phyloP scores from a whole-genome alignment of 2,113 vertebrate genomes.

The Dunckerocampus dactyliophorus region DNA sequence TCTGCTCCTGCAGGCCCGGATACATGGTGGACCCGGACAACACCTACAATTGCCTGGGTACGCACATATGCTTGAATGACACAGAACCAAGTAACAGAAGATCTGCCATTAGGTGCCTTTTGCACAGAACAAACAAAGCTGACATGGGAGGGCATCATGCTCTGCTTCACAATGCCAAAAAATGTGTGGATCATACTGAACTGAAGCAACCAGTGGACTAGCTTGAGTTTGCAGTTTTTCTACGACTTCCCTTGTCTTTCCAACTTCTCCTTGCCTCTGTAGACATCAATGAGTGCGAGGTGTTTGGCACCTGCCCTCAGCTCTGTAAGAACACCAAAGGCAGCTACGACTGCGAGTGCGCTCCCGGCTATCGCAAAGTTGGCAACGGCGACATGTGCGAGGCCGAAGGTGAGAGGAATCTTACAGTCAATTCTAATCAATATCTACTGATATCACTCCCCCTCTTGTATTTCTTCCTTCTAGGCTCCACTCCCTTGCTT shows the following conservation, averaged over 20 bases:
- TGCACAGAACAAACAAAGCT: too few species aligned
- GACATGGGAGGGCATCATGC: too few species aligned
- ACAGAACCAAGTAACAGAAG: too few species aligned
- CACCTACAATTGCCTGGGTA: constrained; percentile 78
- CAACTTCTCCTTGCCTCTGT: not conserved
- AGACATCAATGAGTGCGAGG: constrained; percentile 89
- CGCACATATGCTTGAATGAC: not conserved
- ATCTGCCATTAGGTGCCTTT: not conserved
- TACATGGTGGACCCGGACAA: constrained; percentile 75
- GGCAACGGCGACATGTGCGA: constrained; percentile 80
- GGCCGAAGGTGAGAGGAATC: constrained; percentile 75
- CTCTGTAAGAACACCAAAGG: constrained; percentile 87
- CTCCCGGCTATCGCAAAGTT: constrained; percentile 80
- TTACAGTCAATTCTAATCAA: not conserved
- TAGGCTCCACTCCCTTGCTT: constrained; percentile 81
- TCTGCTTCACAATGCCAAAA: too few species aligned
- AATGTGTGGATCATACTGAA: too few species aligned
- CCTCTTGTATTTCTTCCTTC: not conserved
- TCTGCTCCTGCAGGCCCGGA: constrained; percentile 84
- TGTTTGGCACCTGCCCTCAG: constrained; percentile 82
- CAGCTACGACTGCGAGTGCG: constrained; percentile 85
- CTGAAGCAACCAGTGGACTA: too few species aligned
- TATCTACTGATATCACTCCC: not conserved
- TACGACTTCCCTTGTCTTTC: too few species aligned
- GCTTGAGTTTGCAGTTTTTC: too few species aligned